These are phyloP conservation scores for Ephydatia muelleri DNA, from an alignment of 37 sponge, comb jelly and placozoan species.

Conservation along the genomic window DNA sequence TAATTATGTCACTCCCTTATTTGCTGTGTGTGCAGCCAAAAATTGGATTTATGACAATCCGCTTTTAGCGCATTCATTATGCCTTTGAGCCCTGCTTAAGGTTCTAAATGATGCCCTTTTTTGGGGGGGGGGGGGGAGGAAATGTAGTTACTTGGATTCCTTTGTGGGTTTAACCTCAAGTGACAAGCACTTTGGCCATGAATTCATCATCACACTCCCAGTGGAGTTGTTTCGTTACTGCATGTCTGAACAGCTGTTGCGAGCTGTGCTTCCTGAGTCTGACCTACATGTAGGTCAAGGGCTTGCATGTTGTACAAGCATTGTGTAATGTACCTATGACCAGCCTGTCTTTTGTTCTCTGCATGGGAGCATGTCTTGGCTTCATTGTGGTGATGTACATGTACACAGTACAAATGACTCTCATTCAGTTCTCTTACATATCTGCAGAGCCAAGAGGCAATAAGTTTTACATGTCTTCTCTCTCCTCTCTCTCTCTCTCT, in stretches of 20 bases:
- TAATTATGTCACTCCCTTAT: neutral
- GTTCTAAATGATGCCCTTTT: too few species aligned
- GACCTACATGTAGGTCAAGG: too few species aligned
- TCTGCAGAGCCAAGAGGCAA: neutral
- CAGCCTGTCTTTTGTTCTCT: neutral
- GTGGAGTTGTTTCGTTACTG: neutral
- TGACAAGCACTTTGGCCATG: neutral
- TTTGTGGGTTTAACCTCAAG: neutral
- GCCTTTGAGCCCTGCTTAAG: neutral
- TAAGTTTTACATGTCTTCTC: too few species aligned
- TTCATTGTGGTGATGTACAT: neutral
- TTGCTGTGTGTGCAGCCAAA: neutral
- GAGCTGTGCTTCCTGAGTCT: too few species aligned
- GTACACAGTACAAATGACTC: neutral
- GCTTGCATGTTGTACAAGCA: too few species aligned
- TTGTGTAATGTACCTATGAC: neutral
- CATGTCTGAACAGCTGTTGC: too few species aligned
- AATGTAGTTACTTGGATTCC: neutral
- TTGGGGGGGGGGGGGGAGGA: neutral
- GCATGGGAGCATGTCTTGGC: neutral
- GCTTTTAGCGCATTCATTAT: neutral
- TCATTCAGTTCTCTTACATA: neutral
- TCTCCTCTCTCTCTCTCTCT: slow-evolving; percentile 6
- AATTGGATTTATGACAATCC: neutral
- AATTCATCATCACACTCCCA: neutral